A percentile compares a stretch with the other conserved stretches of the same genome.
Evolutionary conservation across 2,113 vertebrate genomes (phyloP).

Genomic region (Neolamprologus caudopunctatus): DNA sequence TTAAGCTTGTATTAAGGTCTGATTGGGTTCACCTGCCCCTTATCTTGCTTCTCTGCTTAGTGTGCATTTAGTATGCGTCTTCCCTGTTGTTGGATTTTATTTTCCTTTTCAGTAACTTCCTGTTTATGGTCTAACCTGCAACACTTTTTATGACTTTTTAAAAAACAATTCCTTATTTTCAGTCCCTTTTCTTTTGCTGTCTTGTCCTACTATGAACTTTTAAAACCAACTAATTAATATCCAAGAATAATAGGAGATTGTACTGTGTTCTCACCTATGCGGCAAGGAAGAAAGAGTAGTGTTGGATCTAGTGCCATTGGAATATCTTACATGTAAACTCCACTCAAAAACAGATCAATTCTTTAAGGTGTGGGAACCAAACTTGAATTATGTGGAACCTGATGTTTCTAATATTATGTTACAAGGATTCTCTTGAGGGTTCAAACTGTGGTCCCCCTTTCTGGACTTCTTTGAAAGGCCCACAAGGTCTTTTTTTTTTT

Average conservation of each 20-base stretch:
- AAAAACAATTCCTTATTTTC: background rate
- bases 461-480: too few species aligned
- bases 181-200: background rate
- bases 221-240: background rate
- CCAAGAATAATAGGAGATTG: too few species aligned
- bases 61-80: accelerated
- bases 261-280: too few species aligned
- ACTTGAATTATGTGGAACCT: too few species aligned
- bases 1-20: background rate
- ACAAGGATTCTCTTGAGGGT: too few species aligned
- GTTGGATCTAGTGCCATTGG: too few species aligned
- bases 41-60: background rate
- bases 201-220: background rate
- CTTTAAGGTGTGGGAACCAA: too few species aligned
- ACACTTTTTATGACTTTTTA: accelerated
- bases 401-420: too few species aligned
- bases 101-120: accelerated
- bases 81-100: background rate
- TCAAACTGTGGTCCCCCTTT: too few species aligned
- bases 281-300: accelerated
- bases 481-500: too few species aligned
- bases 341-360: too few species aligned
- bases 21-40: background rate
- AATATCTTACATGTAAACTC: too few species aligned
- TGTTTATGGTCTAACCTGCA: background rate